phyloP scores from a whole-genome alignment of 2,113 vertebrate species.

The Ceyx margarethae region DNA sequence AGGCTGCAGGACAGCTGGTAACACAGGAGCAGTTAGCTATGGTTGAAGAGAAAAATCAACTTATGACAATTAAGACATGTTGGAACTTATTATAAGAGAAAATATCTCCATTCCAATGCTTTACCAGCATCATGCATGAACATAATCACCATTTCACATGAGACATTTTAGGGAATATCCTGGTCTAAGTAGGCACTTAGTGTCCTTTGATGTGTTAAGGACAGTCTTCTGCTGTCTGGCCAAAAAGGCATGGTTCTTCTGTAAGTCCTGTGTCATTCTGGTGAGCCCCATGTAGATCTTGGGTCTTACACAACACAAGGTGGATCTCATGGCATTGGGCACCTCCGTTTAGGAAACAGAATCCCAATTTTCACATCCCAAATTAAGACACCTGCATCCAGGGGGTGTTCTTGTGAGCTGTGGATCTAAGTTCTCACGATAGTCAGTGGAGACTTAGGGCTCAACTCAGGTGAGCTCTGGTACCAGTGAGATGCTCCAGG shows the following conservation, averaged over 20 bases:
- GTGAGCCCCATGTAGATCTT: fast-evolving
- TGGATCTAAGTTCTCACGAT: background rate
- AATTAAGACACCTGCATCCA: background rate
- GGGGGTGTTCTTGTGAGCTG: background rate
- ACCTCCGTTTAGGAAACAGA: background rate
- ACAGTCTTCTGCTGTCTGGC: background rate
- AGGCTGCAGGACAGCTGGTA: background rate
- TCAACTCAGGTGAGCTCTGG: background rate
- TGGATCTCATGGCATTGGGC: background rate
- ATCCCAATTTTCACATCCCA: background rate
- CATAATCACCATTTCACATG: background rate
- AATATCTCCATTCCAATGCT: background rate
- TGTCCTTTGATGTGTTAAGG: background rate
- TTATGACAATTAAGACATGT: background rate
- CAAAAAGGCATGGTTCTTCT: background rate
- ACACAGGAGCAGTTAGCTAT: background rate
- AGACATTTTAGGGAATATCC: background rate
- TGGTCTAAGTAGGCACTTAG: background rate
- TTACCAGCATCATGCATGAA: background rate
- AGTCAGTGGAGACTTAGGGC: fast-evolving
- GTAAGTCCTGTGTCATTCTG: fast-evolving
- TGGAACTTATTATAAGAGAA: background rate
- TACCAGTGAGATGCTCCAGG: background rate
- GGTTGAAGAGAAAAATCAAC: background rate
- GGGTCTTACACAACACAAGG: background rate